These are phyloP conservation scores for Ochotona curzoniae DNA, from an alignment of 2,113 vertebrate species.

Conservation along the genomic window DNA sequence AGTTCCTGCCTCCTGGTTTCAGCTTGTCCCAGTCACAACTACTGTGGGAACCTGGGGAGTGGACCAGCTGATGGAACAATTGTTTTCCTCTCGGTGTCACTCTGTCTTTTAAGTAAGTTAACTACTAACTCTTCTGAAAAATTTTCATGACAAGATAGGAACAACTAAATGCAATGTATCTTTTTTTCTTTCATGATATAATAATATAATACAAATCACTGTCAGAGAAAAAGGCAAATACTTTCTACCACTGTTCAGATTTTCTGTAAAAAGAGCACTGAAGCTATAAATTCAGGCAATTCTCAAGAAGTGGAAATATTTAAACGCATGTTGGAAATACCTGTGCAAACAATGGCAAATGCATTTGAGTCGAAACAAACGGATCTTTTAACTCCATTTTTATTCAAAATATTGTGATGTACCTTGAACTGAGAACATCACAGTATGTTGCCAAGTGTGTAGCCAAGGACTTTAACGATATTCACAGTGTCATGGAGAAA, in stretches of 20 bases:
- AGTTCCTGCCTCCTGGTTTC: too few relatives aligned
- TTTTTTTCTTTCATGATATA: not conserved
- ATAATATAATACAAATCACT: not conserved
- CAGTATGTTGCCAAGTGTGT: too few relatives aligned
- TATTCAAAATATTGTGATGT: too few relatives aligned
- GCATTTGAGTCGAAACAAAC: too few relatives aligned
- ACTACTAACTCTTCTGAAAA: not conserved
- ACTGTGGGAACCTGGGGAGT: too few relatives aligned
- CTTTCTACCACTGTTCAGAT: not conserved
- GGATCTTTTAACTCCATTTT: too few relatives aligned
- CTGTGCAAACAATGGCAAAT: too few relatives aligned
- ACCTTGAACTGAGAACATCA: not conserved
- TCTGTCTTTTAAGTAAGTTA: too few relatives aligned
- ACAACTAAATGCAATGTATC: not conserved
- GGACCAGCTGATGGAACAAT: too few relatives aligned
- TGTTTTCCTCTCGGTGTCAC: too few relatives aligned
- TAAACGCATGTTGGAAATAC: too few relatives aligned
- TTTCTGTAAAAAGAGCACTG: not conserved
- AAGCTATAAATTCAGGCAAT: not conserved
- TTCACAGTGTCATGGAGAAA: not conserved
- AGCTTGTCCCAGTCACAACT: too few relatives aligned
- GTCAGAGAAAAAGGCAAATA: not conserved
- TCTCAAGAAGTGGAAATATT: not conserved
- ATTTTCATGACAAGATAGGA: not conserved
- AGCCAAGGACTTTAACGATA: not conserved